Evolutionary conservation across 30 jellyfish, hydroid and myxozoan genomes (phyloP).

Genomic region (Hydra vulgaris): DNA sequence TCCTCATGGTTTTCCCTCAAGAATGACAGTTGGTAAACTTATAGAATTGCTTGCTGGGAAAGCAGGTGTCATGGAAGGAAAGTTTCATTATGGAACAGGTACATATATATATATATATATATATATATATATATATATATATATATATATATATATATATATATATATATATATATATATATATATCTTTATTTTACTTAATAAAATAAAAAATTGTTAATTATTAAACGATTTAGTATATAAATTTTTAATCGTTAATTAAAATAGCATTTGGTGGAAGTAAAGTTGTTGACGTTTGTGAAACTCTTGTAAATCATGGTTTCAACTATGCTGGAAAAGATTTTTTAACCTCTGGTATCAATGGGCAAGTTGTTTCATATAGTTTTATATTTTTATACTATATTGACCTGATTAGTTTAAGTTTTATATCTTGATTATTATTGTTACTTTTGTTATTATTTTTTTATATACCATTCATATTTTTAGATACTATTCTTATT

Average conservation of each 20-base stretch:
- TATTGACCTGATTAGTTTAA: too few species aligned
- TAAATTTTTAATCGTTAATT: too few species aligned
- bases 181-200: not conserved
- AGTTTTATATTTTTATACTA: too few species aligned
- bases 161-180: not conserved
- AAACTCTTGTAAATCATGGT: slow-evolving; percentile 86
- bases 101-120: not conserved
- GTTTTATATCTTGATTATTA: not conserved
- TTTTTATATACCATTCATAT: too few species aligned
- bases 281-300: slow-evolving; percentile 92
- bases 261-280: slow-evolving; percentile 91
- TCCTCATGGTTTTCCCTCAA: slow-evolving; percentile 99
- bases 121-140: not conserved
- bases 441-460: too few species aligned
- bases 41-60: slow-evolving; percentile 96
- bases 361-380: slow-evolving; percentile 44
- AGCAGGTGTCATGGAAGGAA: slow-evolving; percentile 98
- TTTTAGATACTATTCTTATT: too few species aligned
- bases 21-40: slow-evolving; percentile 99
- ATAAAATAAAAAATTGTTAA: too few species aligned
- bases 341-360: slow-evolving; percentile 90
- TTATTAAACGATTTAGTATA: too few species aligned
- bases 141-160: not conserved
- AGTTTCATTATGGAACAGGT: slow-evolving; percentile 99
- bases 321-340: slow-evolving; percentile 96